Evolutionary conservation across 2,113 vertebrate genomes (phyloP).

Genomic region (Silurus asotus): DNA sequence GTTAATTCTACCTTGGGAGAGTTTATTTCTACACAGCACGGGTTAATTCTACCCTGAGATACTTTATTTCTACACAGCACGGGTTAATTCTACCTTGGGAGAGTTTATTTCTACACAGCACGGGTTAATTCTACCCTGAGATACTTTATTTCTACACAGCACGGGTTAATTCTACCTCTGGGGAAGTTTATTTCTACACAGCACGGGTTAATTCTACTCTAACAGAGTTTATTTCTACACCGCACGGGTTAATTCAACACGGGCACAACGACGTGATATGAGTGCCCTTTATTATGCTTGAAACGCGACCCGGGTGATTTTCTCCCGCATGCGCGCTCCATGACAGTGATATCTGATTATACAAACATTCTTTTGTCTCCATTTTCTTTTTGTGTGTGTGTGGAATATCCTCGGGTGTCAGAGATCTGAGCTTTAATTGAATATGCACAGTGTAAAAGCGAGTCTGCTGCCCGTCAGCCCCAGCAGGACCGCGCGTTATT

Average conservation of each 20-base stretch:
- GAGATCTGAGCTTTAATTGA: conserved; percentile 49
- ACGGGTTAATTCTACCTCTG: background rate
- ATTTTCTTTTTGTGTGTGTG: conserved; percentile 36
- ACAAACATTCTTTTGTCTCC: conserved; percentile 34
- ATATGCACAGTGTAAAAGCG: conserved; percentile 58
- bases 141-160: background rate
- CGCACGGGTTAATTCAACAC: conserved; percentile 20
- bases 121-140: background rate
- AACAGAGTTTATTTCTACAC: background rate
- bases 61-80: background rate
- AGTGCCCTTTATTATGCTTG: conserved; percentile 23
- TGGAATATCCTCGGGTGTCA: conserved; percentile 33
- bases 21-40: too few relatives aligned
- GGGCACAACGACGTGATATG: background rate
- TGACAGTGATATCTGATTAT: conserved; percentile 44
- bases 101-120: too few relatives aligned
- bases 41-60: background rate
- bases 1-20: too few relatives aligned
- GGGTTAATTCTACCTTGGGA: background rate
- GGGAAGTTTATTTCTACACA: background rate
- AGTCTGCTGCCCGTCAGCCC: conserved; percentile 76
- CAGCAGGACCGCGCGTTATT: conserved; percentile 77
- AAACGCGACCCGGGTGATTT: conserved; percentile 12
- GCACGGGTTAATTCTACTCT: background rate
- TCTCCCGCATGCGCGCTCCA: background rate